These are phyloP conservation scores for Arvicanthis niloticus DNA, from an alignment of 2,113 vertebrate species.

Conservation along the genomic window DNA sequence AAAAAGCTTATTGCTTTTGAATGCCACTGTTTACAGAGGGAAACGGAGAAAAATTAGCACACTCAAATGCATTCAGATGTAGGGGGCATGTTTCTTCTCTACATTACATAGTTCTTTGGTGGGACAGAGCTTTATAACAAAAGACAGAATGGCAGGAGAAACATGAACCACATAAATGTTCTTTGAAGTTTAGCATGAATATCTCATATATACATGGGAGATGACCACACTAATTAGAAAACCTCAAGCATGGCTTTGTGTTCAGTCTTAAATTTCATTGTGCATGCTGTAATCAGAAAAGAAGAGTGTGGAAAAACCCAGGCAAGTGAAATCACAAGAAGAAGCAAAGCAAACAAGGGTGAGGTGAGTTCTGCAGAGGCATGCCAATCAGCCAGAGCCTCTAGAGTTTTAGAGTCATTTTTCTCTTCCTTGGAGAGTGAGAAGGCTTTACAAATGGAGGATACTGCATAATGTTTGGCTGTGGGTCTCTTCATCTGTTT, in stretches of 20 bases:
- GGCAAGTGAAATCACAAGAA: neutral
- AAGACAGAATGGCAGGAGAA: neutral
- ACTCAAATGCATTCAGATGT: neutral
- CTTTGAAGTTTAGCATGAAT: neutral
- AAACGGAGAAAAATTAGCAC: neutral
- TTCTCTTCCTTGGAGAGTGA: neutral
- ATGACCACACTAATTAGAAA: neutral
- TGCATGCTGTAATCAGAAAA: neutral
- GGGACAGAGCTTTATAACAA: neutral
- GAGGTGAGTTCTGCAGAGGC: neutral
- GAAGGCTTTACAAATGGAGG: neutral
- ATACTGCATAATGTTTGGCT: neutral
- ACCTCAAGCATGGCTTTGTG: neutral
- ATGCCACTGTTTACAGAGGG: neutral
- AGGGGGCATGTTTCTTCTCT: neutral
- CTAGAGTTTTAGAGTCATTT: neutral
- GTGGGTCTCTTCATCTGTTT: too few relatives aligned
- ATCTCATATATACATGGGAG: neutral
- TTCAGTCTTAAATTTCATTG: neutral
- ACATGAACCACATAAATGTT: neutral
- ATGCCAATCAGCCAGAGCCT: too few relatives aligned
- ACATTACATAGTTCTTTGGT: neutral
- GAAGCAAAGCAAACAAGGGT: neutral
- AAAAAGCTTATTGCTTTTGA: conserved; percentile 4
- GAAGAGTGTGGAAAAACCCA: neutral